phyloP scores from a whole-genome alignment of 2,888 invertebrate genomes.

The Trachelus troglodyta region DNA sequence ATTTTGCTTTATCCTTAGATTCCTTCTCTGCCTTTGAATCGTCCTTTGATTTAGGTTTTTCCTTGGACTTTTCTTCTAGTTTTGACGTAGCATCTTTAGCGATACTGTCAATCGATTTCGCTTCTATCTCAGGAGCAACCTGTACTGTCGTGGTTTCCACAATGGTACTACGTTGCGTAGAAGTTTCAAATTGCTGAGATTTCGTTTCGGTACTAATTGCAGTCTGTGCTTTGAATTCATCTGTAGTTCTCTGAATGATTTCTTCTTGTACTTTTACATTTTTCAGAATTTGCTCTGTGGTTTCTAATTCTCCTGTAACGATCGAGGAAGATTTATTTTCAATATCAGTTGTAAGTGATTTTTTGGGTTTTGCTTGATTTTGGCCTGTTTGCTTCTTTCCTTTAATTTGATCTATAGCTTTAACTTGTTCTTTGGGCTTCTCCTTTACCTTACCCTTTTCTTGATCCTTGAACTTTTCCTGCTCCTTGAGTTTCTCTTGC shows the following conservation, averaged over 20 bases:
- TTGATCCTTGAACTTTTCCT: conserved; percentile 3
- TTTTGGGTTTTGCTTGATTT: neutral
- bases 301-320: neutral
- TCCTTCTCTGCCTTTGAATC: conserved; percentile 66
- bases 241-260: neutral
- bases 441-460: conserved; percentile 34
- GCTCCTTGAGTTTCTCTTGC: too few relatives aligned
- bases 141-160: neutral
- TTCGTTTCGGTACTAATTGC: neutral
- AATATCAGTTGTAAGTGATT: neutral
- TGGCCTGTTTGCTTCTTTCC: neutral
- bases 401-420: neutral
- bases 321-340: neutral
- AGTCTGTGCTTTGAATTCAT: neutral
- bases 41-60: conserved; percentile 60
- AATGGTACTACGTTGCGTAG: neutral
- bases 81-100: neutral
- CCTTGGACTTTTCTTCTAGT: conserved; percentile 32
- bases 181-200: neutral
- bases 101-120: neutral
- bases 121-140: neutral
- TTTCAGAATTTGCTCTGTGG: neutral
- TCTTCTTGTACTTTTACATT: neutral
- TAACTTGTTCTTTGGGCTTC: conserved; percentile 47
- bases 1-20: conserved; percentile 29